Base-by-base conservation (phyloP, 2,113 vertebrate genomes). In the Tautogolabrus adspersus region DNA sequence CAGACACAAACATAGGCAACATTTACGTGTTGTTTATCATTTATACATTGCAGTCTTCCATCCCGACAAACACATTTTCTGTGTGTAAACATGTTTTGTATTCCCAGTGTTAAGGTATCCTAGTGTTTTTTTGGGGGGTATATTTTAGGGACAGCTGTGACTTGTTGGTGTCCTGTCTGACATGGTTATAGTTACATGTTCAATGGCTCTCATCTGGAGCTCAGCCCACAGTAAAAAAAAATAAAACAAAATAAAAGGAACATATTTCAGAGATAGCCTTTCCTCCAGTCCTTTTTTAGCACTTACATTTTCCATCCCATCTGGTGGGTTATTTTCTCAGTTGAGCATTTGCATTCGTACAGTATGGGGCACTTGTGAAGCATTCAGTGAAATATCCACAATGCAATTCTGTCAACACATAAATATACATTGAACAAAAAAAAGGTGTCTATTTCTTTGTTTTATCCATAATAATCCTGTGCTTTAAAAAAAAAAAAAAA, bases 121-220 rank as follows among this genome's bases (percentile, higher is more conserved):
- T n/a, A n/a, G n/a, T n/a, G n/a, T n/a, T n/a, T n/a, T 56, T 56
- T 34, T 54, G 3, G 37, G 70, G 63, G 37, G 21, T 56, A 21
- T 62, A 15, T 46, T 81, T 42, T 15, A 13, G 0, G 66, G 58
- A 77, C 72, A 83, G 65, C 62, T 84, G 69, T 60, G 60, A 84
- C 80, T 87, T 75, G 86, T 60, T 60, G 30, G 44, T 83, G 57
- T 72, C 72, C 87, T 81, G 26, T 70, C 76, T 85, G 79, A 79
- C 62, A 73, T 72, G 65, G 21, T 66, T 75, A 52, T 77, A 77
- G 69, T 78, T 89, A 81, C 51, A 79, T 84, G 46, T 86, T 75
- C 62, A 86, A 80, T 71, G 49, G 26, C 44, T 52, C 57, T 73
- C 70, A 78, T 84, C 49, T 88, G 55, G 47, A 82, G 66, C 68